Evolutionary conservation across 2,797 vertebrate genomes (phyloP).

Genomic region (Esox masquinongy): DNA sequence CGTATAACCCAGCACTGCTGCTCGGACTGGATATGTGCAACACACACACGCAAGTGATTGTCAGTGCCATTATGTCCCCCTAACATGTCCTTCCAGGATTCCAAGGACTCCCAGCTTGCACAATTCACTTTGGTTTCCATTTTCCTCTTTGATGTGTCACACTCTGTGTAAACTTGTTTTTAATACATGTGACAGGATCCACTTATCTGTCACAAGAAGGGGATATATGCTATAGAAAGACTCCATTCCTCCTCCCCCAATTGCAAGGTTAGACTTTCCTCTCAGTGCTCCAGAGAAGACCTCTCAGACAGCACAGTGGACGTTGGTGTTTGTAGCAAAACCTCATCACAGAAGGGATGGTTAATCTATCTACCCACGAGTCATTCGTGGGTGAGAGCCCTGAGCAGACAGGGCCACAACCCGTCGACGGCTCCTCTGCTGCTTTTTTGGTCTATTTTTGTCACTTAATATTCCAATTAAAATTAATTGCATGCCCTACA

Average conservation of each 20-base stretch:
- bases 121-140: constrained; percentile 56
- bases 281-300: neutral
- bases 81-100: constrained; percentile 36
- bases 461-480: constrained; percentile 52
- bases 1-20: constrained; percentile 46
- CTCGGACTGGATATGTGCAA: constrained; percentile 1
- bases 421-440: neutral
- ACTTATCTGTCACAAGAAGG: constrained; percentile 54
- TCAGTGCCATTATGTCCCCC: constrained; percentile 69
- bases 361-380: constrained; percentile 18
- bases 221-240: constrained; percentile 24
- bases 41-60: constrained; percentile 60
- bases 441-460: constrained; percentile 36
- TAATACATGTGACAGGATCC: constrained; percentile 72
- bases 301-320: constrained; percentile 5
- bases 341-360: constrained; percentile 34
- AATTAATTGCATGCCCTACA: constrained; percentile 50
- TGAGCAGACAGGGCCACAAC: constrained; percentile 13
- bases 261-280: neutral
- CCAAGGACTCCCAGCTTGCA: constrained; percentile 47
- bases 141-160: constrained; percentile 64
- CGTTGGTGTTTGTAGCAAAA: constrained; percentile 39
- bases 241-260: constrained; percentile 10
- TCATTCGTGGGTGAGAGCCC: constrained; percentile 16
- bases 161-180: constrained; percentile 66